Evolutionary conservation across 2,888 invertebrate genomes (phyloP).

Genomic region (Ennomos quercinarius): DNA sequence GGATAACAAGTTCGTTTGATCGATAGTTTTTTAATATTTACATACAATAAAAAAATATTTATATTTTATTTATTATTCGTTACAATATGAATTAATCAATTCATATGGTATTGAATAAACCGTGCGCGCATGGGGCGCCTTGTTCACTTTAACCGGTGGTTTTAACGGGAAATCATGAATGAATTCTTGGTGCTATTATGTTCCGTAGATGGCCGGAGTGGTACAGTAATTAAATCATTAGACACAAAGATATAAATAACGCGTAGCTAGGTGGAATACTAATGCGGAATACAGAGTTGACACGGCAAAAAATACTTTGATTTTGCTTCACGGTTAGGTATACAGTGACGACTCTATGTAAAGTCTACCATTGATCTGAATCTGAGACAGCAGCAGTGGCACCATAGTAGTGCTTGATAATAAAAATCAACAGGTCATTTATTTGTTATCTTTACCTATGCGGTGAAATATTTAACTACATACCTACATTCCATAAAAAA

Average conservation of each 20-base stretch:
- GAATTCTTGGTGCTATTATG: slow-evolving; percentile 30
- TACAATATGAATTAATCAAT: too few species aligned
- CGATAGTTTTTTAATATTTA: too few species aligned
- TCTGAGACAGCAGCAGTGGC: background rate
- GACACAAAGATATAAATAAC: slow-evolving; percentile 41
- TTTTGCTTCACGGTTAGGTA: slow-evolving; percentile 44
- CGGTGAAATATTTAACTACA: too few species aligned
- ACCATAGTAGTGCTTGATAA: background rate
- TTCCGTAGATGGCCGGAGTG: slow-evolving; percentile 37
- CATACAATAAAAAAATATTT: too few species aligned
- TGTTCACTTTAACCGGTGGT: slow-evolving; percentile 25
- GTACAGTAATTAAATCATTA: slow-evolving; percentile 51
- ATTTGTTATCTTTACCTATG: too few species aligned
- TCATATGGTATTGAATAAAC: background rate
- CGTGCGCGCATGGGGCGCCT: slow-evolving; percentile 13
- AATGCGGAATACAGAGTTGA: slow-evolving; percentile 39
- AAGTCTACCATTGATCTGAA: slow-evolving; percentile 31
- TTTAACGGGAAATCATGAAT: slow-evolving; percentile 39
- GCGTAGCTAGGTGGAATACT: slow-evolving; percentile 43
- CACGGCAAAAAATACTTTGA: slow-evolving; percentile 41
- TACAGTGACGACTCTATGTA: slow-evolving; percentile 43
- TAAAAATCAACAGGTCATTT: background rate
- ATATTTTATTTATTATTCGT: too few species aligned
- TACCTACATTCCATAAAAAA: too few species aligned
- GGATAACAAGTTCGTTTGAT: too few species aligned